These are phyloP conservation scores for Eupithecia subfuscata DNA, from an alignment of 2,888 invertebrate genomes.

Conservation along the genomic window DNA sequence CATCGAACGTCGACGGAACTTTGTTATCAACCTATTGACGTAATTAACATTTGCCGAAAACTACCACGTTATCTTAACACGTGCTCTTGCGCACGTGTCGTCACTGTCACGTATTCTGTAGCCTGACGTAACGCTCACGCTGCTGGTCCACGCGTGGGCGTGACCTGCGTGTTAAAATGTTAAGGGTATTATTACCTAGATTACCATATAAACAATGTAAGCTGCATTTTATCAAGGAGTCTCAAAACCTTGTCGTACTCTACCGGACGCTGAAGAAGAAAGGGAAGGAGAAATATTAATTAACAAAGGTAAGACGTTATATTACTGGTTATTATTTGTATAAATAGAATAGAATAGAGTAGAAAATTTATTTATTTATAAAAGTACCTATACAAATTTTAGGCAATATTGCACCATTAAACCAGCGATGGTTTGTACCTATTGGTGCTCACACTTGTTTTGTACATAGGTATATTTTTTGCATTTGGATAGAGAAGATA, in stretches of 20 bases:
- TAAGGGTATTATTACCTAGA: neutral
- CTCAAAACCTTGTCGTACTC: neutral
- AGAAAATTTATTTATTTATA: too few relatives aligned
- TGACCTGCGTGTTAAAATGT: neutral
- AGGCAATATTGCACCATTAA: too few relatives aligned
- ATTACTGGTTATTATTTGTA: too few relatives aligned
- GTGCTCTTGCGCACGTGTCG: neutral
- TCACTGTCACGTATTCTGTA: neutral
- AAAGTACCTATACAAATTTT: too few relatives aligned
- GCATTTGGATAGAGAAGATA: too few relatives aligned
- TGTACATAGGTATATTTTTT: too few relatives aligned
- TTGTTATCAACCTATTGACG: neutral
- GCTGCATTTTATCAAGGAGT: neutral
- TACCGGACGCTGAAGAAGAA: neutral
- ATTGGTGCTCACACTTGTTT: too few relatives aligned
- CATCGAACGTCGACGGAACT: neutral
- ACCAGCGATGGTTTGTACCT: too few relatives aligned
- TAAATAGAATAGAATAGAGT: too few relatives aligned
- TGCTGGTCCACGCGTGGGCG: neutral
- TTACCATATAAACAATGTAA: neutral
- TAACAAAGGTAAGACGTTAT: neutral
- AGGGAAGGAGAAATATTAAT: neutral
- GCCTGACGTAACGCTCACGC: neutral
- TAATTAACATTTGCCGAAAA: constrained; percentile 1
- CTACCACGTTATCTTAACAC: neutral